Evolutionary conservation across 1,140 invertebrate species (phyloP).

Genomic region (Rhynchophorus ferrugineus): DNA sequence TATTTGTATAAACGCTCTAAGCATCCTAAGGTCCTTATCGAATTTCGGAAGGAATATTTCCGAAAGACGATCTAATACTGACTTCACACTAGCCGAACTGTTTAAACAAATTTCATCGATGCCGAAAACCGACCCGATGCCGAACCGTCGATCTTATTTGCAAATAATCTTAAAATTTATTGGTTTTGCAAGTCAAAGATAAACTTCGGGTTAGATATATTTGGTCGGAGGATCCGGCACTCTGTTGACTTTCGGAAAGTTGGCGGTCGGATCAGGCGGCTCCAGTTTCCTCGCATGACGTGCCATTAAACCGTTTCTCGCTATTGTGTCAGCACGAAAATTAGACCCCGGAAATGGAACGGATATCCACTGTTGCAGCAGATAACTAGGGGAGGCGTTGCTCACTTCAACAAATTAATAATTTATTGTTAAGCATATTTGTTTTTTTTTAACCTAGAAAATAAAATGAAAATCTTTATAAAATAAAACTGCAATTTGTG

Average conservation of each 20-base stretch:
- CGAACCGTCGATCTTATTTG: background rate
- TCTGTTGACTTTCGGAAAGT: background rate
- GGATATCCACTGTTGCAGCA: too few species aligned
- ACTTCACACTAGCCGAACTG: too few species aligned
- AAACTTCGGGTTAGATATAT: background rate
- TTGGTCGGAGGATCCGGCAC: background rate
- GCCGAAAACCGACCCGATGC: background rate
- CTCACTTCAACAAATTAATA: too few species aligned
- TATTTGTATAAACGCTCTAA: too few species aligned
- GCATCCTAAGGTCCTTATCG: too few species aligned
- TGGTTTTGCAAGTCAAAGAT: background rate
- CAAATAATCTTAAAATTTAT: background rate
- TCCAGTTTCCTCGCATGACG: background rate
- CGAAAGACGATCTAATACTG: too few species aligned
- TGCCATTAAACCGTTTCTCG: background rate
- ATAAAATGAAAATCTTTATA: too few species aligned
- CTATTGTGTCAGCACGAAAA: background rate
- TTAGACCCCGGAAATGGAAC: background rate
- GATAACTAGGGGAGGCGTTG: too few species aligned
- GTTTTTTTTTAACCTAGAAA: too few species aligned
- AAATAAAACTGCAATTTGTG: too few species aligned
- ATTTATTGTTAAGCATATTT: too few species aligned
- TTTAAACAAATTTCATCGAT: background rate
- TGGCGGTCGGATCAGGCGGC: background rate
- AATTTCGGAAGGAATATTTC: too few species aligned